Percentiles rank a stretch among this genome's conserved stretches.
These are phyloP conservation scores for Cryptocheilus praepositus DNA, from an alignment of 2,888 invertebrate genomes.

Conservation along the genomic window DNA sequence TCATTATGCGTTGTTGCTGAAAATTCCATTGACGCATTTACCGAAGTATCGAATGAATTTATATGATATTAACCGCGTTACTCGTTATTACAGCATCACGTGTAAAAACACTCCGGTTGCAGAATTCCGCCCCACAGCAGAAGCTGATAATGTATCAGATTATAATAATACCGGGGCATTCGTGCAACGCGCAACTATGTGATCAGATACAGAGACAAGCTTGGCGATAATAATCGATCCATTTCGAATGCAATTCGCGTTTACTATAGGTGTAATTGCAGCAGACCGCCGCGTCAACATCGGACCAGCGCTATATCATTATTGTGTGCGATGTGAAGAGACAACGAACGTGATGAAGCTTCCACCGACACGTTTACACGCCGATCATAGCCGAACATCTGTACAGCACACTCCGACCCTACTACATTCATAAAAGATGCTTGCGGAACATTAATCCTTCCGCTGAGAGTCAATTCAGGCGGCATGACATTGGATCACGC, in stretches of 20 bases:
- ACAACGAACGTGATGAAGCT: constrained; percentile 6
- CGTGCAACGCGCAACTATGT: no score
- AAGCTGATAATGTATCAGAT: no score
- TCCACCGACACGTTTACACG: background rate
- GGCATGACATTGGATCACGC: no score
- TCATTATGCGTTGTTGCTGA: no score
- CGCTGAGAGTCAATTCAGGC: no score
- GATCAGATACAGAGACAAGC: background rate
- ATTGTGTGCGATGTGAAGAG: constrained; percentile 5
- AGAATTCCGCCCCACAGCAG: no score
- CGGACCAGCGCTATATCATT: background rate
- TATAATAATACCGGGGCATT: no score
- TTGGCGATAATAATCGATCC: background rate
- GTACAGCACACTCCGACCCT: background rate
- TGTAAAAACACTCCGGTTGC: no score
- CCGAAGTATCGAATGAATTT: no score
- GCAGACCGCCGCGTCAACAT: constrained; percentile 8
- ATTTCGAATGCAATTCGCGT: constrained; percentile 2
- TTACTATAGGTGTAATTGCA: constrained; percentile 4
- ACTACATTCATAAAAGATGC: constrained; percentile 3
- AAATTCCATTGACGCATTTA: no score
- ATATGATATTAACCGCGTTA: no score
- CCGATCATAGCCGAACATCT: background rate
- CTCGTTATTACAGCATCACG: no score
- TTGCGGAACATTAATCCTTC: constrained; percentile 1